These are phyloP conservation scores for Chrysotoxum bicinctum DNA, from an alignment of 2,888 invertebrate genomes.

Conservation along the genomic window DNA sequence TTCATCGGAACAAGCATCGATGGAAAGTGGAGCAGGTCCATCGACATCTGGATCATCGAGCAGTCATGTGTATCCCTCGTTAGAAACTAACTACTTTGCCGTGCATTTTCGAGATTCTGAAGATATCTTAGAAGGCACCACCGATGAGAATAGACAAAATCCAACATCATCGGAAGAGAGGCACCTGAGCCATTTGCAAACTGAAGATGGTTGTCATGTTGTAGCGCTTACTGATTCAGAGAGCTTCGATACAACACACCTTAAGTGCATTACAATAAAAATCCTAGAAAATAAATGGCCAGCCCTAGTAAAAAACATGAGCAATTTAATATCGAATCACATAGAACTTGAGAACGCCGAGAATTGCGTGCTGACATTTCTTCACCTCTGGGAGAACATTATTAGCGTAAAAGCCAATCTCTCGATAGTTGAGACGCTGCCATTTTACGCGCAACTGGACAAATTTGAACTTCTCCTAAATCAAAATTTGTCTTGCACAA, in stretches of 20 bases:
- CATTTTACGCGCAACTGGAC: slow-evolving; percentile 92
- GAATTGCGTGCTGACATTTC: slow-evolving; percentile 90
- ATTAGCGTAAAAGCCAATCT: slow-evolving; percentile 95
- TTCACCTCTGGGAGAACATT: slow-evolving; percentile 93
- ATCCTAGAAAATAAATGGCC: slow-evolving; percentile 93
- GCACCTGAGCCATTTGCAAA: slow-evolving; percentile 56
- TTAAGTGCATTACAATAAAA: slow-evolving; percentile 93
- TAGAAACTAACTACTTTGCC: slow-evolving; percentile 81
- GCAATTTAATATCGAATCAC: slow-evolving; percentile 77
- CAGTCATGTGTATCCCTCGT: slow-evolving; percentile 75
- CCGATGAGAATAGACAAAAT: slow-evolving; percentile 43
- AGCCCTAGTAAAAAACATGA: slow-evolving; percentile 88
- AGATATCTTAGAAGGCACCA: slow-evolving; percentile 50
- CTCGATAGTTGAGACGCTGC: slow-evolving; percentile 93
- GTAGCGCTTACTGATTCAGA: slow-evolving; percentile 88
- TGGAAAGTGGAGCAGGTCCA: slow-evolving; percentile 36
- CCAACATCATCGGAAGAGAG: slow-evolving; percentile 28
- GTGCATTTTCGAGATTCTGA: slow-evolving; percentile 77
- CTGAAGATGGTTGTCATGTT: slow-evolving; percentile 77
- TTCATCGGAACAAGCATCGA: slow-evolving; percentile 49
- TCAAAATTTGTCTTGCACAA: slow-evolving; percentile 88
- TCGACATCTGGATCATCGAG: slow-evolving; percentile 44
- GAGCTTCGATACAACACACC: slow-evolving; percentile 91
- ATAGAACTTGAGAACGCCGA: slow-evolving; percentile 82
- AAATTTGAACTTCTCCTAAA: slow-evolving; percentile 89